Evolutionary conservation across 2,113 vertebrate species (phyloP), one percentile per base, ranked within the genome.

Genomic region (Erpornis zantholeuca): DNA sequence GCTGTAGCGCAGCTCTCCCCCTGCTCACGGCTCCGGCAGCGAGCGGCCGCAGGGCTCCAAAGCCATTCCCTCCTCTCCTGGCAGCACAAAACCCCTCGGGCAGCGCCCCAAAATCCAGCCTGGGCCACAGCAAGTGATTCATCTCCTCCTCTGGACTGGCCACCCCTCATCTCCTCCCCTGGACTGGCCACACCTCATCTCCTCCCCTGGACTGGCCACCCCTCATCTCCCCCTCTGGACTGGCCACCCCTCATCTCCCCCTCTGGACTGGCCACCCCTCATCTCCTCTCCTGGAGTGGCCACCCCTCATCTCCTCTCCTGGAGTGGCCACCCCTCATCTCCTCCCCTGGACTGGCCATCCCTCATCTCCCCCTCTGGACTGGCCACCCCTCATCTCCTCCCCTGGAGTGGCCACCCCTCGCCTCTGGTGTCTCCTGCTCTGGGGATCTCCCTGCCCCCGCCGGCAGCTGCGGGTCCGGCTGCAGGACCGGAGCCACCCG

Each of bases 391-490:
- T 40, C 10, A 33, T 7, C 40, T 45, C 57, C 35, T 56, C 71
- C 16, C 24, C 44, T 28, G 25, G 36, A 21, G 6, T 1, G 5
- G 73, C 56, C 71, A 68, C 9, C 53, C 6, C 36, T 45, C 1
- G 0, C 15, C 54, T 6, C 54, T 23, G 63, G 45, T 7, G 64
- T 3, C 38, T 12, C 33, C 45, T 36, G 53, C 61, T 22, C 52
- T 11, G 13, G 59, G 38, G 25, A 10, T 25, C 44, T 21, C 9
- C 42, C 50, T n/a, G 29, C 23, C 40, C 44, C 29, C 1, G 1
- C 25, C 1, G 6, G 64, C 50, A 6, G 42, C 36, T 10, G 11
- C 44, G 4, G 78, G 44, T 8, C 25, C 4, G 0, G 3, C 0
- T 2, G 28, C 40, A 10, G 31, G 36, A 38, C 71, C 2, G 0